phyloP scores from a whole-genome alignment of 2,113 vertebrate genomes.

The Burhinus oedicnemus region DNA sequence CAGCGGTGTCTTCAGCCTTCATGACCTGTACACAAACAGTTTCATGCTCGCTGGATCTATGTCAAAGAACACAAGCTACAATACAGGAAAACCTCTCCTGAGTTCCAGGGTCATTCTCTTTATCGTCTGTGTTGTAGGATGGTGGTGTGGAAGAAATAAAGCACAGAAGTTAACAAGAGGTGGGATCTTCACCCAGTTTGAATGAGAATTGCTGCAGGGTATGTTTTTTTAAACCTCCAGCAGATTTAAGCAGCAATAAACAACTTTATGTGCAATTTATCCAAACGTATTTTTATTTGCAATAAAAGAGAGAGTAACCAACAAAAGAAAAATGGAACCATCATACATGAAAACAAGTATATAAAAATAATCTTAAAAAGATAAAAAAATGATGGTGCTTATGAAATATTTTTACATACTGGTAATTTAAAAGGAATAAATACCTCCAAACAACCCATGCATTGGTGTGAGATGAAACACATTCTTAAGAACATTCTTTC shows the following conservation, averaged over 20 bases:
- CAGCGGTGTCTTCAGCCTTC: background rate
- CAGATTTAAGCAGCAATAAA: slow-evolving; percentile 71
- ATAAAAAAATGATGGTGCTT: background rate
- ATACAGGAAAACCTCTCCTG: background rate
- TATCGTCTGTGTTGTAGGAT: background rate
- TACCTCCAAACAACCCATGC: background rate
- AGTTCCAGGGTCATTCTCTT: background rate
- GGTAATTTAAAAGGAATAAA: slow-evolving; percentile 47
- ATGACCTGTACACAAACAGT: background rate
- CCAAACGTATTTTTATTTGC: slow-evolving; percentile 67
- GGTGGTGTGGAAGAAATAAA: background rate
- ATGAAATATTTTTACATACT: slow-evolving; percentile 50
- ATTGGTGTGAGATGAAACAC: background rate
- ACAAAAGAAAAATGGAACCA: slow-evolving; percentile 17
- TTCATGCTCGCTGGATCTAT: background rate
- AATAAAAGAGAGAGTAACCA: slow-evolving; percentile 55
- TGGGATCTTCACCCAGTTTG: background rate
- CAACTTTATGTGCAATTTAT: slow-evolving; percentile 70
- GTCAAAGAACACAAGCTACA: background rate
- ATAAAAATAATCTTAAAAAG: slow-evolving; percentile 37
- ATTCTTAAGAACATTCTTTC: background rate
- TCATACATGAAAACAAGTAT: background rate
- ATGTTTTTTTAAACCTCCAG: background rate
- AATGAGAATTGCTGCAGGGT: background rate
- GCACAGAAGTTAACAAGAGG: background rate